Evolutionary conservation across 1,140 invertebrate genomes (phyloP).

Genomic region (Dreissena polymorpha): DNA sequence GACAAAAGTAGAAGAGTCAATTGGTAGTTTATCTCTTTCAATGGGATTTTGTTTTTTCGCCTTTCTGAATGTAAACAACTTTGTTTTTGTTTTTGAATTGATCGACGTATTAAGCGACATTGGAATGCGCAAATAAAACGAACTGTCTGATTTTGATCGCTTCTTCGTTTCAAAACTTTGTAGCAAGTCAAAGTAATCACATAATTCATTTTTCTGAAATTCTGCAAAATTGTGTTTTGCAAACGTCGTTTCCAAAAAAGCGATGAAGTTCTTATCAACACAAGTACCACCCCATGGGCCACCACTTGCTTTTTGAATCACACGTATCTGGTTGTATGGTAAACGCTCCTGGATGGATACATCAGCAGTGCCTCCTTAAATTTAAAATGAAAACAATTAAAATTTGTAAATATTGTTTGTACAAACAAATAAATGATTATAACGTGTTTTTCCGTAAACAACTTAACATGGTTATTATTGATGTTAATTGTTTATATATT

Average conservation of each 20-base stretch:
- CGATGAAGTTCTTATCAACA: constrained; percentile 5
- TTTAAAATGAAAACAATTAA: too few species aligned
- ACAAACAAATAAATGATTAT: too few species aligned
- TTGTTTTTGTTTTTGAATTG: not conserved
- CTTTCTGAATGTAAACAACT: not conserved
- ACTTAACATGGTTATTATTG: too few species aligned
- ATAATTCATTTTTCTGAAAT: not conserved
- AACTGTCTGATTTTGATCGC: not conserved
- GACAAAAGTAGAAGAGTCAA: not conserved
- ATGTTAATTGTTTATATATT: too few species aligned
- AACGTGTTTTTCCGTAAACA: too few species aligned
- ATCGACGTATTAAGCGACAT: not conserved
- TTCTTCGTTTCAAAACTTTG: constrained; percentile 8
- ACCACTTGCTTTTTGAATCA: constrained; percentile 6
- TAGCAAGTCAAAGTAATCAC: constrained; percentile 3
- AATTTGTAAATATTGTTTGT: too few species aligned
- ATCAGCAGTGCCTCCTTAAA: constrained; percentile 20
- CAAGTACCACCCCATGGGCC: constrained; percentile 18
- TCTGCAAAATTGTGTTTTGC: not conserved
- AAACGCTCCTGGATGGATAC: not conserved
- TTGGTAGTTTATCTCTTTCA: not conserved
- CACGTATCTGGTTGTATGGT: not conserved
- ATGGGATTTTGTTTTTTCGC: not conserved
- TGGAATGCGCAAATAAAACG: not conserved
- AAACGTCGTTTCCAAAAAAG: not conserved